A percentile compares a stretch with the other conserved stretches of the same genome.
phyloP scores from a whole-genome alignment of 2,888 invertebrate genomes.

The Dryocosmus kuriphilus region DNA sequence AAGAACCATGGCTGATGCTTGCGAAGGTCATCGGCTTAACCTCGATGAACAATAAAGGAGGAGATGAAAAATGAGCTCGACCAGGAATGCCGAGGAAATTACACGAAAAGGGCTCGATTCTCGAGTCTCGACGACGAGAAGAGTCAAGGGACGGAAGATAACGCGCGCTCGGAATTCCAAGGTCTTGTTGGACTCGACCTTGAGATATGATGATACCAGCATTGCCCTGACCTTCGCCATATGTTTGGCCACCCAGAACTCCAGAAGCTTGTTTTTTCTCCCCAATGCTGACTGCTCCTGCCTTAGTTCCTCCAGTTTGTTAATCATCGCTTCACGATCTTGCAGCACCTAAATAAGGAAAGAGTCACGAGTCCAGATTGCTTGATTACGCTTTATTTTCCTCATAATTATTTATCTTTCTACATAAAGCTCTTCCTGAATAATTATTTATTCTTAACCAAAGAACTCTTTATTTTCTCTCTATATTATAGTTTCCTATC shows the following conservation, averaged over 20 bases:
- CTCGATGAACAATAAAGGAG: constrained; percentile 39
- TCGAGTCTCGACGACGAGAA: constrained; percentile 28
- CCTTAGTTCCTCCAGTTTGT: background rate
- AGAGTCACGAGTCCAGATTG: constrained; percentile 3
- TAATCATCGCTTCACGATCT: constrained; percentile 28
- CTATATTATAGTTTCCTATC: background rate
- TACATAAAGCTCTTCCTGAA: background rate
- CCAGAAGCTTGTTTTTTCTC: constrained; percentile 32
- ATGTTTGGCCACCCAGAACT: constrained; percentile 36
- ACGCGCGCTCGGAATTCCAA: constrained; percentile 32
- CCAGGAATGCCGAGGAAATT: constrained; percentile 40
- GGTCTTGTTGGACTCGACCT: constrained; percentile 37
- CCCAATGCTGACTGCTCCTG: background rate
- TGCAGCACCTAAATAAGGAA: constrained; percentile 22
- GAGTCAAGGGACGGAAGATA: constrained; percentile 40
- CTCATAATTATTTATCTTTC: background rate
- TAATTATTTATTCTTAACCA: background rate
- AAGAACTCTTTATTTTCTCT: background rate
- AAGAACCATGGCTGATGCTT: constrained; percentile 21
- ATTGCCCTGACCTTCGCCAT: constrained; percentile 40
- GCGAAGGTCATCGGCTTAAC: constrained; percentile 36
- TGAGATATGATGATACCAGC: constrained; percentile 35
- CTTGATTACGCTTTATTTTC: background rate
- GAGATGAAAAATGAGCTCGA: constrained; percentile 40
- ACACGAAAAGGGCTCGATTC: constrained; percentile 36